Evolutionary conservation across 1,140 invertebrate genomes (phyloP), one percentile per base, ranked within the genome.

Genomic region (Drusus annulatus): DNA sequence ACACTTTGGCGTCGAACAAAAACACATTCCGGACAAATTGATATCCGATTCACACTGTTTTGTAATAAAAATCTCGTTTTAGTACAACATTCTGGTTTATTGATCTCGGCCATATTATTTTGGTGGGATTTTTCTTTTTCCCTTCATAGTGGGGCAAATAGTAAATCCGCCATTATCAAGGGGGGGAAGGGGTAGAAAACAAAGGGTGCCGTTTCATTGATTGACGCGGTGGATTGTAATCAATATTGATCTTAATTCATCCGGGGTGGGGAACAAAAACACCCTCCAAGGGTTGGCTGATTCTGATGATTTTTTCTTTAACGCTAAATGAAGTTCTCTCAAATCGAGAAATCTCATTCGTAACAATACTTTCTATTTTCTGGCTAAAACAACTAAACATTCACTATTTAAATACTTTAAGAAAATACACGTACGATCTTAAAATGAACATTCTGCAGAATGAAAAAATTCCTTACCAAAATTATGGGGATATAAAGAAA

Each of bases 41-140:
- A 69, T 69, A 50, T 69, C 65, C 65, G 28, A 50, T 50, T 17
- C 36, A 13, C 36, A 19, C 65, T 69, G n/a, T 1, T 50, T 19
- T 51, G 45, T 36, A 69, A 69, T 69, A 50, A 69, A 69, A 69
- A 69, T 45, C 28, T 45, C 36, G 36, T 69, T 69, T 69, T 45
- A 21, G 31, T 10, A 69, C 10, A 45, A 50, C 31, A 69, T 69
- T 69, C 60, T 28, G 60, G 5, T 28, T 63, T 28, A 63, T 63
- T 28, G 60, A 63, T 63, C 3, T 16, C 13, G 13, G 23, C 23
- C 60, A 8, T 45, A 65, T 65, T 60, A 65, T 28, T 28, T 25
- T 25, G 10, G 62, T 15, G 13, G 21, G 25, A 2, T 2, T 21
- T 65, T 65, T 31, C 13, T n/a, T 69, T 51, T 45, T 51, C n/a